Percentiles rank a stretch among this genome's conserved stretches.
Conservation (phyloP, 92 coral and sea anemone genomes). For the Muricea muricata region DNA sequence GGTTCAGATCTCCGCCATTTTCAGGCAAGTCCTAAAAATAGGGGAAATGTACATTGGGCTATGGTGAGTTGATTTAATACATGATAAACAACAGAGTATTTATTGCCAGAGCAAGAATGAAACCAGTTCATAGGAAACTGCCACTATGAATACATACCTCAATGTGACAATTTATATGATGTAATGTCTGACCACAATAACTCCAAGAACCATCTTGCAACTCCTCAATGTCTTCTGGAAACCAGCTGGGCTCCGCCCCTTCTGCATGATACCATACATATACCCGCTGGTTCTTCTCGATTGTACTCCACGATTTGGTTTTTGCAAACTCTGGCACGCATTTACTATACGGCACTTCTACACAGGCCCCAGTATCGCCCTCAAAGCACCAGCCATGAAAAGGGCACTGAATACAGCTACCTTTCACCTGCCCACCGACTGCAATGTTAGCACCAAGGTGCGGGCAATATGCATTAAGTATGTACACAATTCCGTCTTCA, state of each 20-base stretch:
- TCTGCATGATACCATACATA: slow-evolving; percentile 95
- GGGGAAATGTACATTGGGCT: neutral
- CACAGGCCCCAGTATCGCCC: slow-evolving; percentile 83
- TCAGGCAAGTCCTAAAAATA: slow-evolving; percentile 84
- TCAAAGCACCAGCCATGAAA: slow-evolving; percentile 94
- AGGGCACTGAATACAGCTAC: slow-evolving; percentile 84
- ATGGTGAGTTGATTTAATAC: too few species aligned
- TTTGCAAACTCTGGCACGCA: slow-evolving; percentile 81
- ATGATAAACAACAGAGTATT: too few species aligned
- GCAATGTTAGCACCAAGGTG: slow-evolving; percentile 97
- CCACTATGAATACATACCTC: slow-evolving; percentile 59
- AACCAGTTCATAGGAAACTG: too few species aligned
- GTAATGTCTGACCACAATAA: slow-evolving; percentile 79
- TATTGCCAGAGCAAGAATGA: too few species aligned
- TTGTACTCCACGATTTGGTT: slow-evolving; percentile 77
- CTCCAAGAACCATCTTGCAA: slow-evolving; percentile 74
- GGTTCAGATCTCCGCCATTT: slow-evolving; percentile 88
- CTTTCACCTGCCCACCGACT: slow-evolving; percentile 86
- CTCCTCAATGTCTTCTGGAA: slow-evolving; percentile 89
- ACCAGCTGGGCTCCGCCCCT: slow-evolving; percentile 82
- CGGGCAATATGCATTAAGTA: slow-evolving; percentile 93
- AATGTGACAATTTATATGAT: slow-evolving; percentile 79
- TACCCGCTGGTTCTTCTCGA: slow-evolving; percentile 75
- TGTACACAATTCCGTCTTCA: slow-evolving; percentile 74
- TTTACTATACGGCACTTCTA: slow-evolving; percentile 79